A percentile compares a stretch with the other conserved stretches of the same genome.
Evolutionary conservation across 2,888 invertebrate species (phyloP).

Genomic region (Tortrix viridana): DNA sequence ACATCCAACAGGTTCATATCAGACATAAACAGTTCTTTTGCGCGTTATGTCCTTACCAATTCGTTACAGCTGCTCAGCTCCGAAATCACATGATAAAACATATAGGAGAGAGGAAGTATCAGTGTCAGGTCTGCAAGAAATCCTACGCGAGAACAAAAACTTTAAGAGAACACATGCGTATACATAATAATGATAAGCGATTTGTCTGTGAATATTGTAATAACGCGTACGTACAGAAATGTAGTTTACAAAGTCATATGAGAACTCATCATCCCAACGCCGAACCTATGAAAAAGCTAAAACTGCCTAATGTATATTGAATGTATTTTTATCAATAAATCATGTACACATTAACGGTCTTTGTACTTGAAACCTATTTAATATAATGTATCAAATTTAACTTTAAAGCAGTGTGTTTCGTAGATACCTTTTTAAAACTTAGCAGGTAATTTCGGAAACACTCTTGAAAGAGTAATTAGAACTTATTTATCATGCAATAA

Average conservation of each 20-base stretch:
- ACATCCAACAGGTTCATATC: conserved; percentile 68
- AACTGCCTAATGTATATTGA: conserved; percentile 39
- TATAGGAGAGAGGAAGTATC: conserved; percentile 58
- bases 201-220: conserved; percentile 74
- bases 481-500: neutral
- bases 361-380: conserved; percentile 25
- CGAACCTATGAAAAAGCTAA: conserved; percentile 49
- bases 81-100: conserved; percentile 69
- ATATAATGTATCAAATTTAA: neutral
- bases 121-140: conserved; percentile 77
- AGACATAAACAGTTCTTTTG: conserved; percentile 63
- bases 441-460: no score
- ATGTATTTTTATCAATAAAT: conserved; percentile 33
- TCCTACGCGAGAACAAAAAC: conserved; percentile 65
- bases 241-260: conserved; percentile 71
- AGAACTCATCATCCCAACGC: conserved; percentile 67
- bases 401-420: no score
- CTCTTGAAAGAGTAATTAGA: no score
- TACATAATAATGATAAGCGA: conserved; percentile 71
- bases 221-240: conserved; percentile 72
- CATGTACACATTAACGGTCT: conserved; percentile 21
- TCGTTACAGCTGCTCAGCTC: conserved; percentile 61
- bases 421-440: no score
- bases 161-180: conserved; percentile 68
- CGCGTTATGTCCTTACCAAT: conserved; percentile 59